These are phyloP conservation scores for Anoplius nigerrimus DNA, from an alignment of 2,888 invertebrate genomes.

Conservation along the genomic window DNA sequence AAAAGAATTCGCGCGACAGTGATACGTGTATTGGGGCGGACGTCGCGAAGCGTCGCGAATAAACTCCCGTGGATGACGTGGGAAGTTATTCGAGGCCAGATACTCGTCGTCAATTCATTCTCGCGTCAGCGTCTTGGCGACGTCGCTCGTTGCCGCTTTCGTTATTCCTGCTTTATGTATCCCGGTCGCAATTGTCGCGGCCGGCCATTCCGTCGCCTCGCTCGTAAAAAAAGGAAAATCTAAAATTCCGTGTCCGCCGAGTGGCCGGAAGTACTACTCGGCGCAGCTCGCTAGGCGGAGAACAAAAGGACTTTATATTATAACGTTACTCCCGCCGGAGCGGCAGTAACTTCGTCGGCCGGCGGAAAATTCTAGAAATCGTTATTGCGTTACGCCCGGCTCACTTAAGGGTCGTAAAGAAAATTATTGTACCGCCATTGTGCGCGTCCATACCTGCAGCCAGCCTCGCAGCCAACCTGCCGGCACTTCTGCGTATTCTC, in stretches of 20 bases:
- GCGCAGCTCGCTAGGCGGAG: not conserved
- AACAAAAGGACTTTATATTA: slow-evolving; percentile 20
- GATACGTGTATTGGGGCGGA: too few species aligned
- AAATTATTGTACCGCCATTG: slow-evolving; percentile 16
- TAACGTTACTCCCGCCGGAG: slow-evolving; percentile 11
- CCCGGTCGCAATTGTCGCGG: not conserved
- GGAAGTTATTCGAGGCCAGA: too few species aligned
- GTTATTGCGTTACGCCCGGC: slow-evolving; percentile 10
- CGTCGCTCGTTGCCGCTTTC: too few species aligned
- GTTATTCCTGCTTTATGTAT: not conserved
- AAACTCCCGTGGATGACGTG: too few species aligned
- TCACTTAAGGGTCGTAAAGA: slow-evolving; percentile 6
- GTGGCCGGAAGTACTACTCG: slow-evolving; percentile 1
- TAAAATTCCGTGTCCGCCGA: slow-evolving; percentile 2
- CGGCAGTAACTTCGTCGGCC: slow-evolving; percentile 9
- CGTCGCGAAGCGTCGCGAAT: too few species aligned
- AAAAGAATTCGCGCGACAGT: too few species aligned
- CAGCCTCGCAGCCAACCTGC: not conserved
- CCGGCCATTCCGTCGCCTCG: not conserved
- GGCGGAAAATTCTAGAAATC: slow-evolving; percentile 22
- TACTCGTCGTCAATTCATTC: too few species aligned
- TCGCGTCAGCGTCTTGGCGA: too few species aligned
- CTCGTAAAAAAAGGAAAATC: slow-evolving; percentile 3
- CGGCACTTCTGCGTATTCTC: not conserved
- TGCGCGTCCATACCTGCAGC: slow-evolving; percentile 3